These are phyloP conservation scores for Ophiothrix spiculata DNA, from an alignment of 35 echinoderm and acorn worm genomes.

Conservation along the genomic window DNA sequence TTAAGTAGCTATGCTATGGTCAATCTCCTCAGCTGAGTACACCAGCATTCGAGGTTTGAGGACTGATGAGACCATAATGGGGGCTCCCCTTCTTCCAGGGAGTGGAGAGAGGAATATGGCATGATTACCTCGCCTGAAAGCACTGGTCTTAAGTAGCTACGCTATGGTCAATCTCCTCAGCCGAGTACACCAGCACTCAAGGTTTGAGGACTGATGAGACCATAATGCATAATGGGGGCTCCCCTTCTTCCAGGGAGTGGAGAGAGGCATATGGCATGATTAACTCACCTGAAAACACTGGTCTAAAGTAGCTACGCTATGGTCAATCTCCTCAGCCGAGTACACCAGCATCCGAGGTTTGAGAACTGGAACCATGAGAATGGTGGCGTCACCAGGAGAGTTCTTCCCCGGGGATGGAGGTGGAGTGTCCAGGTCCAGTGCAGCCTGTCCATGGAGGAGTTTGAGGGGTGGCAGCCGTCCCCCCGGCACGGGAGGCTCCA, in stretches of 20 bases:
- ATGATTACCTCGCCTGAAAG: too few species aligned
- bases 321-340: conserved; percentile 67
- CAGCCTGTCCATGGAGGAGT: conserved; percentile 77
- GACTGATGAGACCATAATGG: conserved; percentile 16
- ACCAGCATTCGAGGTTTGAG: background rate
- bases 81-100: too few species aligned
- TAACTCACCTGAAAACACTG: conserved; percentile 54
- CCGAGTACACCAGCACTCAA: too few species aligned
- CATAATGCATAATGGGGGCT: too few species aligned
- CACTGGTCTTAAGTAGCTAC: too few species aligned
- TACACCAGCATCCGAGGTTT: conserved; percentile 9
- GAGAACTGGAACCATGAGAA: conserved; percentile 25
- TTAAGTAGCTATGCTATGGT: conserved; percentile 65
- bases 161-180: too few species aligned
- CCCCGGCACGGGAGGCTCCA: conserved; percentile 60
- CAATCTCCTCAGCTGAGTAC: conserved; percentile 68
- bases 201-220: too few species aligned
- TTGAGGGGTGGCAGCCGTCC: conserved; percentile 75
- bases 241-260: too few species aligned
- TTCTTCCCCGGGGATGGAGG: conserved; percentile 58
- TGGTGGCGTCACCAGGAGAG: conserved; percentile 43
- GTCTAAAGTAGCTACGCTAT: conserved; percentile 66
- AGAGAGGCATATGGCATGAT: background rate
- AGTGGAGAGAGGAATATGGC: too few species aligned
- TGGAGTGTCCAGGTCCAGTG: conserved; percentile 80